Base-by-base conservation (phyloP, 1,140 invertebrate genomes). In the Drosophila busckii region DNA sequence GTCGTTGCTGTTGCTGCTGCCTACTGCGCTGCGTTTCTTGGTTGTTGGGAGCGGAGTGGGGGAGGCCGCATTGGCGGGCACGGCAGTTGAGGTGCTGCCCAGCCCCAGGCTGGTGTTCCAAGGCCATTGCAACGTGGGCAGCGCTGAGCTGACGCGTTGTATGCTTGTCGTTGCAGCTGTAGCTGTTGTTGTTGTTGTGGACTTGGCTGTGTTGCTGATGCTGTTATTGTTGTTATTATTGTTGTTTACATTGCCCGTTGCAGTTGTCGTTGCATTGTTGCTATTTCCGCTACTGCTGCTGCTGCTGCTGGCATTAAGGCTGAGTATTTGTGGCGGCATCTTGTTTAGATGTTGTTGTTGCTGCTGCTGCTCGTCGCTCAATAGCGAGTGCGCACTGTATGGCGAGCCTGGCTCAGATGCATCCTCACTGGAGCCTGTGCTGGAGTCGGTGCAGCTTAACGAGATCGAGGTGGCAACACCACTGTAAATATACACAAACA, bases 351-450 rank as follows among this genome's bases (percentile, higher is more conserved):
- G 32, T 19, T 62, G 32, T 41, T 49, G 49, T 41, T 54, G 37
- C 46, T 52, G 25, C 68, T 64, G 50, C 31, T 48, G 69, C 45
- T 68, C 65, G 59, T 86, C 83, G 41, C 68, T 83, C 67, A 80
- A 15, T 67, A 64, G 70, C 87, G 88, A 88, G 88, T 89, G 71
- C 80, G 90, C 92, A 85, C 93, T 94, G 86, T 91, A 93, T 55
- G 94, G 94, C 25, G 93, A 95, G 19, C 93, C 93, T 19, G 94
- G 94, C 87, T 95, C 94, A 50, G 94, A 93, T 67, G 93, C 93
- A 88, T 93, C 93, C 87, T 93, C 93, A 84, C 92, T 93, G 38
- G 91, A 92, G 19, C 91, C 91, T 63, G 92, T 92, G 80, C 91
- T 92, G 78, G 89, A 90, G 64, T 93, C 92, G 8, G 92, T 91